phyloP scores from a whole-genome alignment of 2,113 vertebrate genomes.

The Ursus arctos region DNA sequence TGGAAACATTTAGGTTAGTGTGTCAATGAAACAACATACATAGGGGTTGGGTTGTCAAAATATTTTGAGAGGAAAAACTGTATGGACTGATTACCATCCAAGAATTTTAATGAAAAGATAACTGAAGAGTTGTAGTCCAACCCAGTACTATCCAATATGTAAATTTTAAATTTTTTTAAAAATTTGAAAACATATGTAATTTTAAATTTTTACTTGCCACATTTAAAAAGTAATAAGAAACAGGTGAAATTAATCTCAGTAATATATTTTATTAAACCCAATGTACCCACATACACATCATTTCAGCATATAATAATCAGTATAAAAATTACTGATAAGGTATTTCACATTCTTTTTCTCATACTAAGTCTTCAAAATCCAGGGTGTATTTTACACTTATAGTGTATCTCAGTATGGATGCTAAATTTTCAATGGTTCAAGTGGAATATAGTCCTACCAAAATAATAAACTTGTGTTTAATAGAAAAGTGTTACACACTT shows the following conservation, averaged over 20 bases:
- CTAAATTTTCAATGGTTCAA: neutral
- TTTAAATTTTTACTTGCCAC: neutral
- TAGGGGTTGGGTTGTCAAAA: neutral
- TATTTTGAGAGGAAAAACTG: neutral
- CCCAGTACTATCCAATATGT: neutral
- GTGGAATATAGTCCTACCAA: slow-evolving; percentile 23
- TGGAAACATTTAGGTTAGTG: slow-evolving; percentile 8
- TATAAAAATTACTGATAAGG: slow-evolving; percentile 20
- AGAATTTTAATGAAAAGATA: slow-evolving; percentile 48
- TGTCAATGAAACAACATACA: neutral
- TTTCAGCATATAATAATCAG: neutral
- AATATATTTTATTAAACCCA: neutral
- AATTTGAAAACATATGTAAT: neutral
- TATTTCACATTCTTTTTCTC: slow-evolving; percentile 27
- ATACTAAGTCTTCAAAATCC: slow-evolving; percentile 35
- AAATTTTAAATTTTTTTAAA: neutral
- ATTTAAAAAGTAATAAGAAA: slow-evolving; percentile 34
- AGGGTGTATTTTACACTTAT: neutral
- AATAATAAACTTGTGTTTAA: neutral
- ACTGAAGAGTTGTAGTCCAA: slow-evolving; percentile 8
- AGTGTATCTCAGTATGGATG: neutral
- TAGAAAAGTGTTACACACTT: neutral
- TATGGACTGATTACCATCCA: neutral
- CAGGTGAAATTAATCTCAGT: neutral
- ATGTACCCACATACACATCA: neutral